Base-by-base conservation (phyloP, 2,797 vertebrate genomes). In the Xyrichtys novacula region DNA sequence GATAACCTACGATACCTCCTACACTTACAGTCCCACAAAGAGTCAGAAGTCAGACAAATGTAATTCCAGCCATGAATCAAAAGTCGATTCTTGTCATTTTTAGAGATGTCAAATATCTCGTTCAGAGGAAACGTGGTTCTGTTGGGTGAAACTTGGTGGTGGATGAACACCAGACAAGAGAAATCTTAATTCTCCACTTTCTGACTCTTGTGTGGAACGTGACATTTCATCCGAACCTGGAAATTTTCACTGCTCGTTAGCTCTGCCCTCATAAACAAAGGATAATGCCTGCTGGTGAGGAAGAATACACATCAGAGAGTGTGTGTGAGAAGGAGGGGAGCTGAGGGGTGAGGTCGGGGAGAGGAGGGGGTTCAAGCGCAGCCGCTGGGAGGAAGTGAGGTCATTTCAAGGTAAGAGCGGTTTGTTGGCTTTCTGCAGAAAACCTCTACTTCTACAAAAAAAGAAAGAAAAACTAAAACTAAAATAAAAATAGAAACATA, bases 401-500 rank as follows among this genome's bases (percentile, higher is more conserved):
- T 74, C 8, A 65, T 69, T 76, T 77, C 19, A 66, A 55, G 69
- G 74, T 36, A 46, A 70, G 62, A 67, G 67, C 66, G 32, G 22
- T 47, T 11, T 57, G 40, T 32, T 4, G 48, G 65, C 72, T 82
- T 79, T 81, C 56, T 0, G 62, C 36, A 73, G 84, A 66, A 81
- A 85, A 76, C 55, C 73, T 83, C 87, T 89, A 88, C 74, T 42
- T 86, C 80, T 88, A 89, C 74, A 23, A 39, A 14, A 38, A 15
- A 44, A 57, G 32, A 34, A 53, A 17, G 44, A 49, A 31, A 50
- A 4, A 72, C 43, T 65, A 64, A 26, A 77, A 70, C 14, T 65
- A 60, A 55, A 58, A 84, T 69, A 54, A 81, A 81, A 71, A 36
- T 62, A 74, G 74, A 89, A 80, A 84, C 52, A 93, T 94, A 94